Conservation (phyloP, 1,140 invertebrate genomes). For the Dreissena polymorpha region DNA sequence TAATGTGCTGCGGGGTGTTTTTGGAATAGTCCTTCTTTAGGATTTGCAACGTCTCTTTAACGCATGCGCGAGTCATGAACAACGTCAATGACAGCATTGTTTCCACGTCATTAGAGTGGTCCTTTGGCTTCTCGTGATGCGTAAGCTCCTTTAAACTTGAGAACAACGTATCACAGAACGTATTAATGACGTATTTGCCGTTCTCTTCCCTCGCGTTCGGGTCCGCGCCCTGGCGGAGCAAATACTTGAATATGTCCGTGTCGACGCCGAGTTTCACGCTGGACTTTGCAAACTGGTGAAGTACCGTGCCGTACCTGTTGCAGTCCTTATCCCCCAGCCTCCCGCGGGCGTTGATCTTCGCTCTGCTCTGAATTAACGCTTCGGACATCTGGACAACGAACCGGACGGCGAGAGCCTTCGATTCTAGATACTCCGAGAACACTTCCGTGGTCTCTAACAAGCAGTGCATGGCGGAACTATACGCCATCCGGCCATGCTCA, state of each 20-base stretch:
- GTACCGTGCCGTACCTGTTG: slow-evolving; percentile 60
- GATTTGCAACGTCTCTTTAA: slow-evolving; percentile 58
- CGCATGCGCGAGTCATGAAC: slow-evolving; percentile 58
- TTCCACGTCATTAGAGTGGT: slow-evolving; percentile 49
- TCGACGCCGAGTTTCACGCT: slow-evolving; percentile 65
- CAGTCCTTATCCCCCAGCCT: slow-evolving; percentile 54
- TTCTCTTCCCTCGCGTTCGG: slow-evolving; percentile 58
- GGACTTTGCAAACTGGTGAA: slow-evolving; percentile 70
- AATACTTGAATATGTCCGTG: slow-evolving; percentile 60
- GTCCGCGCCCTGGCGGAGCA: slow-evolving; percentile 68
- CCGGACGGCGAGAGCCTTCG: slow-evolving; percentile 62
- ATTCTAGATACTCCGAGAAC: slow-evolving; percentile 60
- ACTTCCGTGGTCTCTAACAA: slow-evolving; percentile 65
- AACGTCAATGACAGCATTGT: slow-evolving; percentile 56
- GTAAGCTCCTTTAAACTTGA: slow-evolving; percentile 44
- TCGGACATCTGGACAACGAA: slow-evolving; percentile 68
- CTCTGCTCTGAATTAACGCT: slow-evolving; percentile 54
- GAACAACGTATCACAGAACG: slow-evolving; percentile 66
- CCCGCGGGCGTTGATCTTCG: slow-evolving; percentile 58
- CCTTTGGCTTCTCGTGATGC: slow-evolving; percentile 8
- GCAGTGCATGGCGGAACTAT: slow-evolving; percentile 67
- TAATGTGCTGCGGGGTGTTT: slow-evolving; percentile 48
- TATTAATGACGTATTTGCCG: slow-evolving; percentile 70
- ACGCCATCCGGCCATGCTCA: slow-evolving; percentile 60
- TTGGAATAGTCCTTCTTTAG: slow-evolving; percentile 59